A percentile compares a stretch with the other conserved stretches of the same genome.
These are phyloP conservation scores for Hestina assimilis DNA, from an alignment of 1,140 invertebrate species.

Conservation along the genomic window DNA sequence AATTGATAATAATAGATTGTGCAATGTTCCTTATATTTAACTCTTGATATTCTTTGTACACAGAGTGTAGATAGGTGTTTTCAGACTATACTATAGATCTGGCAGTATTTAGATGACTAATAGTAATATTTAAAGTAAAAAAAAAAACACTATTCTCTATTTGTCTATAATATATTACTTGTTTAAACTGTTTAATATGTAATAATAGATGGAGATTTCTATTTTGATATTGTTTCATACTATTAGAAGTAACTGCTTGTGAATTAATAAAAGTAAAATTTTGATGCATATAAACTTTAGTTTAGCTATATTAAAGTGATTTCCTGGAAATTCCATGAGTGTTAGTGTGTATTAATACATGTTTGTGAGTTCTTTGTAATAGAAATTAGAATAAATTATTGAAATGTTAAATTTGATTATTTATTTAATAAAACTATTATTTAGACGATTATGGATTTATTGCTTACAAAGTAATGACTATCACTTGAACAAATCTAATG, in stretches of 20 bases:
- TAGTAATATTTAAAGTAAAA: not conserved
- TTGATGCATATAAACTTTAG: constrained; percentile 16
- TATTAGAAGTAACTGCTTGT: not conserved
- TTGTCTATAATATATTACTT: not conserved
- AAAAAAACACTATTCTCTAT: not conserved
- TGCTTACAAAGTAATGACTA: not conserved
- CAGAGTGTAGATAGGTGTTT: too few relatives aligned
- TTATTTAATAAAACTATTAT: constrained; percentile 35
- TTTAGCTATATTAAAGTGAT: constrained; percentile 9
- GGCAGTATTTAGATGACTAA: too few relatives aligned
- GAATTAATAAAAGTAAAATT: not conserved
- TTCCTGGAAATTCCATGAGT: constrained; percentile 12
- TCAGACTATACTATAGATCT: too few relatives aligned
- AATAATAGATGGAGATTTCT: not conserved
- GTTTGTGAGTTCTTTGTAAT: constrained; percentile 36
- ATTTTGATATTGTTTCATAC: constrained; percentile 2
- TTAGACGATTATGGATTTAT: not conserved
- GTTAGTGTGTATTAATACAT: constrained; percentile 34
- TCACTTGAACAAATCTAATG: not conserved
- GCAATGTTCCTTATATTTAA: too few relatives aligned
- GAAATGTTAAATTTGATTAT: constrained; percentile 39
- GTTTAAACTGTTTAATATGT: not conserved
- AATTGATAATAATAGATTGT: too few relatives aligned
- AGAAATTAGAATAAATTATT: constrained; percentile 49
- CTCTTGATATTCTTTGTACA: too few relatives aligned